Conservation (phyloP, 1,140 invertebrate genomes). For the Drosophila sproati region DNA sequence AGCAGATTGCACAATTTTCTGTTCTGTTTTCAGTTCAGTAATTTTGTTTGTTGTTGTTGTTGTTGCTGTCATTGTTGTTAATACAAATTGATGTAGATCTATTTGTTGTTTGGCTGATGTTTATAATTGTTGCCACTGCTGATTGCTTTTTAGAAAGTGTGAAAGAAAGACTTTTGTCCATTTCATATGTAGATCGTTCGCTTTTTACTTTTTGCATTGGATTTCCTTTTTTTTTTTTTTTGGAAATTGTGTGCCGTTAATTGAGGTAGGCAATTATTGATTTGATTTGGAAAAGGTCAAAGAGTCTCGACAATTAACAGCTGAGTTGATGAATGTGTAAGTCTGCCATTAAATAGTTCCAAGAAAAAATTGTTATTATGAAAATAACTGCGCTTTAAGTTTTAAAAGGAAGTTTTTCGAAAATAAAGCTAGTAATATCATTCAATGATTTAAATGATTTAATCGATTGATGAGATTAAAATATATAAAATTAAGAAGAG, state of each 20-base stretch:
- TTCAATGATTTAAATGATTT: too few species aligned
- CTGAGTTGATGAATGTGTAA: constrained; percentile 33
- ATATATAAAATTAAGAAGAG: neutral
- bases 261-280: constrained; percentile 71
- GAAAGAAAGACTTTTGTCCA: constrained; percentile 51
- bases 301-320: constrained; percentile 47
- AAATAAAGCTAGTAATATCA: neutral
- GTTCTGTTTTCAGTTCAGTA: constrained; percentile 42
- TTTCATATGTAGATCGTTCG: constrained; percentile 7
- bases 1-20: constrained; percentile 76
- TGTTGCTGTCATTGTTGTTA: constrained; percentile 47
- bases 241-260: constrained; percentile 42
- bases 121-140: constrained; percentile 50
- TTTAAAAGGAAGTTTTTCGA: too few species aligned
- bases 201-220: constrained; percentile 20
- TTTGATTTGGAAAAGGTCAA: constrained; percentile 44
- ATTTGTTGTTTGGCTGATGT: constrained; percentile 49
- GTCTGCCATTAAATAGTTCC: neutral
- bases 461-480: too few species aligned
- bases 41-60: constrained; percentile 32
- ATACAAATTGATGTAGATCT: constrained; percentile 77
- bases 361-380: too few species aligned
- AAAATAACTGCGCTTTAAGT: too few species aligned
- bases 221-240: constrained; percentile 13
- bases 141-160: constrained; percentile 78